These are phyloP conservation scores for Eulemur macaco DNA, from an alignment of 2,113 vertebrate genomes.

Conservation along the genomic window DNA sequence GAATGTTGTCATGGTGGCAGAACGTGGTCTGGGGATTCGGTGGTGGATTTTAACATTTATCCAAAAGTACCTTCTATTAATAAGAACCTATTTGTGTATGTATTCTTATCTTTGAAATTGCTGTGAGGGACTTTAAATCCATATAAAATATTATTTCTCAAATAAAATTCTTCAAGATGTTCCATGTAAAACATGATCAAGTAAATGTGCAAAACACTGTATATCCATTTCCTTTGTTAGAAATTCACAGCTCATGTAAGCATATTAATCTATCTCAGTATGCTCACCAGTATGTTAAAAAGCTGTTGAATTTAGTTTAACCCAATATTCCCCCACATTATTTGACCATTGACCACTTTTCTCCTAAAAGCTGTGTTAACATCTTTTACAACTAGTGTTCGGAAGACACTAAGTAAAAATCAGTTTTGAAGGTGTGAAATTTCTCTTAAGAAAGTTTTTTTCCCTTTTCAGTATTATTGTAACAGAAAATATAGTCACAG, in stretches of 20 bases:
- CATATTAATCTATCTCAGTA: background rate
- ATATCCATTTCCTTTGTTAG: background rate
- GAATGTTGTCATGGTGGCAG: background rate
- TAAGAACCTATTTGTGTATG: background rate
- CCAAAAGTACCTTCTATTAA: background rate
- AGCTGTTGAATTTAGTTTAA: background rate
- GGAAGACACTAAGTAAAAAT: background rate
- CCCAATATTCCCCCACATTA: background rate
- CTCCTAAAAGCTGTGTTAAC: background rate
- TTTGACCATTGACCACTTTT: background rate
- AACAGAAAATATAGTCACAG: background rate
- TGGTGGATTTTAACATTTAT: background rate
- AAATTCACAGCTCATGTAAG: background rate
- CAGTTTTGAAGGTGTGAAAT: background rate
- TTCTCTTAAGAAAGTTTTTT: background rate
- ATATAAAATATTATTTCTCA: background rate
- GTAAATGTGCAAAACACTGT: background rate
- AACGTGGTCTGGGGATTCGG: background rate
- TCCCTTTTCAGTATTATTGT: background rate
- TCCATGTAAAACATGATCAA: background rate
- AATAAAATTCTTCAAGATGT: background rate
- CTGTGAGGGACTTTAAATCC: background rate
- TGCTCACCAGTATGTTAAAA: background rate
- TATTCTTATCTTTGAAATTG: background rate
- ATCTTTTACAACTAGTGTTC: background rate